These are phyloP conservation scores for Meloidogyne chitwoodi DNA, from an alignment of 1,140 invertebrate genomes.

Conservation along the genomic window DNA sequence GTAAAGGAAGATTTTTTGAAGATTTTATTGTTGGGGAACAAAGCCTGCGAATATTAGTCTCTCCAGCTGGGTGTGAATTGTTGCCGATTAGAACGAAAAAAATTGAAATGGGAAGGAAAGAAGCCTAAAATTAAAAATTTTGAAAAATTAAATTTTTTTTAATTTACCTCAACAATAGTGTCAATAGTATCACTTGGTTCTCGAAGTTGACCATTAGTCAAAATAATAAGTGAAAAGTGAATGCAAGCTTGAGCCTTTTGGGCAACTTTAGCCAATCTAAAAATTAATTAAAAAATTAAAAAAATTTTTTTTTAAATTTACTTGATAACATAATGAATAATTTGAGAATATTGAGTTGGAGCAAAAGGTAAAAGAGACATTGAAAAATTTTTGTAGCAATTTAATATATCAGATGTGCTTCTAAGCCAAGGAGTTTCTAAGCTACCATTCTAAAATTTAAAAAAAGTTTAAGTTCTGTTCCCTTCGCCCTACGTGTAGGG, in stretches of 20 bases:
- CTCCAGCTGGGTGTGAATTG: conserved; percentile 35
- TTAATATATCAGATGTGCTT: conserved; percentile 28
- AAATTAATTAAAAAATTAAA: not conserved
- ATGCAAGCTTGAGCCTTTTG: conserved; percentile 14
- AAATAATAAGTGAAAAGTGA: conserved; percentile 42
- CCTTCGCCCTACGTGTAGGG: not conserved
- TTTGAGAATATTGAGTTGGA: conserved; percentile 42
- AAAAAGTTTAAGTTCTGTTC: conserved; percentile 2
- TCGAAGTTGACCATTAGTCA: conserved; percentile 42
- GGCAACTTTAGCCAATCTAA: conserved; percentile 45
- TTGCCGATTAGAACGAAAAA: conserved; percentile 38
- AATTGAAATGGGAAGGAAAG: conserved; percentile 43
- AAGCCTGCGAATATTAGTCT: conserved; percentile 8
- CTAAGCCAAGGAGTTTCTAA: conserved; percentile 38
- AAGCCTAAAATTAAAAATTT: conserved; percentile 28
- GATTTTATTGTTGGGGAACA: conserved; percentile 43
- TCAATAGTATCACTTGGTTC: conserved; percentile 39
- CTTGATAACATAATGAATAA: conserved; percentile 47
- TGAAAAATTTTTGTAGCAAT: conserved; percentile 28
- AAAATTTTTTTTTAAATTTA: conserved; percentile 8
- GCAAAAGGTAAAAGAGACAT: conserved; percentile 43
- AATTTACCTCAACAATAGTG: conserved; percentile 30
- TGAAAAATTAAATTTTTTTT: not conserved
- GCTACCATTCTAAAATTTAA: conserved; percentile 30
- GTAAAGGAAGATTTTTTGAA: conserved; percentile 52